Base-by-base conservation (phyloP, 2,888 invertebrate species). In the Tetheella fluctuosa region DNA sequence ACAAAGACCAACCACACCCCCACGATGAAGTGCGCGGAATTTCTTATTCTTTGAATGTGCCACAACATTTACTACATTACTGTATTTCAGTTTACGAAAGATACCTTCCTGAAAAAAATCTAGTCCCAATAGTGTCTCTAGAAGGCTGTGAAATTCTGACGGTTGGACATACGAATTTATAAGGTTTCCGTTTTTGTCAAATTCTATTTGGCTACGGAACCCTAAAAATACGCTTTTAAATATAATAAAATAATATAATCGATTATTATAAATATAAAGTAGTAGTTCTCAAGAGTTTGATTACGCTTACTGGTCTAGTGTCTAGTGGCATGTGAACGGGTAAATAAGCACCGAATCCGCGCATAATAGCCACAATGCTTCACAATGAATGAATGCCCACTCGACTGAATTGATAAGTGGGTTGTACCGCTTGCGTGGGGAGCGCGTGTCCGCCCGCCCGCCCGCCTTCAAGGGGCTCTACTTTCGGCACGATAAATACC, bases 371-470 rank as follows among this genome's bases (percentile, higher is more conserved):
- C 83, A 88, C 86, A 90, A 89, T 89, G 87, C 83, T 84, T 82
- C 83, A 85, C 89, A 88, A 89, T 91, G 91, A 90, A 88, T 89
- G 90, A 89, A 89, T 90, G 86, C 85, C 89, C 91, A 90, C 91
- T 91, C 90, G 89, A 88, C 84, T 89, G 91, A 90, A 91, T 91
- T 91, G 91, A 91, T 91, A 92, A 91, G 91, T 91, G 91, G 91
- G 91, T 81, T 88, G 90, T 84, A 78, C 85, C 83, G 81, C 75
- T 79, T 72, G 79, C 75, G 77, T 77, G 80, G 82, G 80, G 83
- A 81, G 72, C 68, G 78, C 70, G 76, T 79, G 79, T 74, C 84
- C 85, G 86, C 83, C 86, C 83, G 83, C 80, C 80, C 76, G 74
- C 64, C 69, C 61, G 65, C 74, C 74, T 74, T 65, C 54, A 37